phyloP scores from a whole-genome alignment of 2,797 vertebrate genomes.

The Cyclopterus lumpus region DNA sequence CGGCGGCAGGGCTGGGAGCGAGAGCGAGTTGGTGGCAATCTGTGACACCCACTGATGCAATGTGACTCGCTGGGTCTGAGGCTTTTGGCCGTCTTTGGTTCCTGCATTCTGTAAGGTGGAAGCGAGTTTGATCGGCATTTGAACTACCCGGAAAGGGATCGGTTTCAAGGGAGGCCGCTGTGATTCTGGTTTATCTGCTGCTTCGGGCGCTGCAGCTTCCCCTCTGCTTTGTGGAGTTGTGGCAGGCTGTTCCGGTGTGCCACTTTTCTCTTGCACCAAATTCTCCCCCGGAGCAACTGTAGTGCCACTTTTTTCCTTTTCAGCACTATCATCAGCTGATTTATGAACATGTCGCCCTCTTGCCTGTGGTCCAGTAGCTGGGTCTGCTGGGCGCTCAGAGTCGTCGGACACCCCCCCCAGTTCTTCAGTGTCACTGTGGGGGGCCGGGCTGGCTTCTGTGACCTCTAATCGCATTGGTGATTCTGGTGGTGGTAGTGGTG shows the following conservation, averaged over 20 bases:
- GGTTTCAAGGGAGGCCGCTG: constrained; percentile 58
- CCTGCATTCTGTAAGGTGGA: constrained; percentile 35
- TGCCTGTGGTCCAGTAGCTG: constrained; percentile 10
- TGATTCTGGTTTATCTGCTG: constrained; percentile 34
- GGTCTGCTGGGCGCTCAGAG: constrained; percentile 23
- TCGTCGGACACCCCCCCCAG: constrained; percentile 67
- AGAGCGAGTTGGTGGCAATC: constrained; percentile 81
- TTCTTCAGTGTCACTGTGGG: constrained; percentile 65
- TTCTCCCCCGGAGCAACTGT: not conserved
- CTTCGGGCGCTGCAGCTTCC: constrained; percentile 4
- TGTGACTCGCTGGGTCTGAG: constrained; percentile 77
- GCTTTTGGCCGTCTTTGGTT: constrained; percentile 63
- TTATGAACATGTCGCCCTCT: constrained; percentile 10
- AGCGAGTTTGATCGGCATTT: constrained; percentile 43
- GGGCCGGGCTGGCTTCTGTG: constrained; percentile 35
- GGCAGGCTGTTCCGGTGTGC: not conserved
- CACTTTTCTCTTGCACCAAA: constrained; percentile 33
- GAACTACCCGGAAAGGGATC: constrained; percentile 69
- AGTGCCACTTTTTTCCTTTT: constrained; percentile 31
- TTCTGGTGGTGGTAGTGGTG: constrained; percentile 27
- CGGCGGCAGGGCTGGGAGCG: constrained; percentile 79
- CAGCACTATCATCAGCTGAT: not conserved
- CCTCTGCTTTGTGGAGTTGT: not conserved
- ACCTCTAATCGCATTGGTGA: constrained; percentile 45
- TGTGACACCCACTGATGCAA: constrained; percentile 86